These are phyloP conservation scores for Toxonevra muliebris DNA, from an alignment of 2,888 invertebrate species.

Conservation along the genomic window DNA sequence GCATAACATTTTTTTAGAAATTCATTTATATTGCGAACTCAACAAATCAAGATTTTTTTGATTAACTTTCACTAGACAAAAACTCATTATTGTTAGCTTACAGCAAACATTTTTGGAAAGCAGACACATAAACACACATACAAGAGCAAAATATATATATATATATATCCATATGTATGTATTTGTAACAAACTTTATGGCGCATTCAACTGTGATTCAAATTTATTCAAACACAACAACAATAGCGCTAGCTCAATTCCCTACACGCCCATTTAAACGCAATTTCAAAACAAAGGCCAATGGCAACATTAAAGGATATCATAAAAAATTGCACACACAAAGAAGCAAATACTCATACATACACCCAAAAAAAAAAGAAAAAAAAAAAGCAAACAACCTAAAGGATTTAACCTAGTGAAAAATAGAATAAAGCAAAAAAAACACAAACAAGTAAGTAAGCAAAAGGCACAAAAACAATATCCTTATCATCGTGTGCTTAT, in stretches of 20 bases:
- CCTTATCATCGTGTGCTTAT: no score
- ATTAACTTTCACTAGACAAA: slow-evolving; percentile 21
- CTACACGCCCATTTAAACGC: slow-evolving; percentile 36
- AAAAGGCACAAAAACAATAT: slow-evolving; percentile 1
- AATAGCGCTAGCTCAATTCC: slow-evolving; percentile 32
- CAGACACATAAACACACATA: slow-evolving; percentile 1
- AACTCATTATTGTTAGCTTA: slow-evolving; percentile 24
- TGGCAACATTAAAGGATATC: slow-evolving; percentile 39
- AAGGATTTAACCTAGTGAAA: slow-evolving; percentile 32
- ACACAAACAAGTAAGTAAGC: not conserved
- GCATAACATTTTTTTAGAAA: no score
- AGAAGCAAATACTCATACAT: slow-evolving; percentile 10
- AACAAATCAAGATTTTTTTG: no score
- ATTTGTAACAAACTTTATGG: slow-evolving; percentile 13
- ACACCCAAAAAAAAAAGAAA: slow-evolving; percentile 2
- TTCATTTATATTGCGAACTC: no score
- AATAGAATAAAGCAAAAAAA: not conserved
- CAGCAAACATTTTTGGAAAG: no score
- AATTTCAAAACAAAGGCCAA: slow-evolving; percentile 29
- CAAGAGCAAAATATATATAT: no score
- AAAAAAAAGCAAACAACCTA: slow-evolving; percentile 10
- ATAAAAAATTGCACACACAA: slow-evolving; percentile 50
- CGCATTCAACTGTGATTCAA: slow-evolving; percentile 37
- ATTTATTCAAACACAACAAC: slow-evolving; percentile 33
- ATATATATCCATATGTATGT: no score